Base-by-base conservation (phyloP, 2,113 vertebrate genomes). In the Fukomys damarensis region DNA sequence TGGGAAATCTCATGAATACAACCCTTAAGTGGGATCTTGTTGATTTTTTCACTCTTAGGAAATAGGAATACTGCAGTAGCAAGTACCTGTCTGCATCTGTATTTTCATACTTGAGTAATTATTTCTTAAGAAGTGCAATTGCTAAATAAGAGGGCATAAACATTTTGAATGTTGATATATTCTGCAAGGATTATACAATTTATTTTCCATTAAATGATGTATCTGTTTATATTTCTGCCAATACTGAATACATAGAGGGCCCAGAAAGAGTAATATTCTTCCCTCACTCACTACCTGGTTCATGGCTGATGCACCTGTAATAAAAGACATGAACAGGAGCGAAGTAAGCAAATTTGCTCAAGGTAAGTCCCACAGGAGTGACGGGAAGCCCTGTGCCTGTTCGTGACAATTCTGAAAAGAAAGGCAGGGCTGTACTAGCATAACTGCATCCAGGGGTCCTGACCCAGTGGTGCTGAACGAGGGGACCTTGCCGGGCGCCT, bases 141-240 rank as follows among this genome's bases (percentile, higher is more conserved):
- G 43, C 72, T 85, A 16, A 91, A 43, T 52, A 80, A 91, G 59
- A 88, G 28, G 14, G 9, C 81, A 56, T 41, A 3, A 20, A 32
- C 20, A 14, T 52, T 52, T 85, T 74, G 30, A 58, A 61, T 66
- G 70, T 94, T 86, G 72, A 89, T 38, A 59, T 59, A 92, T 38
- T 76, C 49, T n/a, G 3, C 41, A 91, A 63, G 30, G 30, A 43
- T 70, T 70, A 77, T 7, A 59, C 49, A 80, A 56, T 49, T 77
- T 61, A 43, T 58, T 97, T 88, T 93, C 61, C 43, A 19, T 61
- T 54, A 61, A 76, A 41, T 74, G 49, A 85, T 13, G 49, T 24
- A 74, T 13, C 63, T 41, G 38, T 16, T 86, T 70, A 63, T 19
- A 77, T 76, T 81, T 38, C 24, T n/a, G 41, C 26, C 38, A 58